Percentiles rank a stretch among this genome's conserved stretches.
Conservation (phyloP, 1,140 invertebrate species). For the Orius laevigatus region DNA sequence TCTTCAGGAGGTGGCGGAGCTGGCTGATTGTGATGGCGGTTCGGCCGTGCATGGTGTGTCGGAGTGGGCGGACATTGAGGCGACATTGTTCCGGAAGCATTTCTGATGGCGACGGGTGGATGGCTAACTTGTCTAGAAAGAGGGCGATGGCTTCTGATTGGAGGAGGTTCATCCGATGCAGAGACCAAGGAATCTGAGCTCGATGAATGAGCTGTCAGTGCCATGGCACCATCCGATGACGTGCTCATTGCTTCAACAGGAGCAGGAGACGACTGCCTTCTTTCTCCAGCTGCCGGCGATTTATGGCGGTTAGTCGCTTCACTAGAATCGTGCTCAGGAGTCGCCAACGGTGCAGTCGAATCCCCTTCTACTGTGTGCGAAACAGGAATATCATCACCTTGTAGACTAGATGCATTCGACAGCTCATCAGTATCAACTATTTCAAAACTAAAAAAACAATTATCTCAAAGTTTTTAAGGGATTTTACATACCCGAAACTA, state of each 20-base stretch:
- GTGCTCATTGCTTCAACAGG: conserved; percentile 1
- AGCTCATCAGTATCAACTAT: conserved; percentile 58
- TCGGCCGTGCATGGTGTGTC: conserved; percentile 49
- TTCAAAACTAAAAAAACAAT: conserved; percentile 33
- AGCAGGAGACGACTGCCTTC: no score
- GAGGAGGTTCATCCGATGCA: conserved; percentile 19
- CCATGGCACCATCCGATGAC: not conserved
- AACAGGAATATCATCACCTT: conserved; percentile 12
- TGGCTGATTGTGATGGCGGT: conserved; percentile 21
- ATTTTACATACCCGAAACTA: conserved; percentile 37
- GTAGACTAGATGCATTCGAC: conserved; percentile 16
- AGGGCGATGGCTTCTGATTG: conserved; percentile 38
- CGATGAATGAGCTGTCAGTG: conserved; percentile 7
- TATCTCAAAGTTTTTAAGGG: no score
- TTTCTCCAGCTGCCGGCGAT: not conserved
- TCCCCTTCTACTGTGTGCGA: conserved; percentile 1
- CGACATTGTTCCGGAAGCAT: conserved; percentile 26
- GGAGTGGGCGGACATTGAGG: conserved; percentile 61
- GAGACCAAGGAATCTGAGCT: conserved; percentile 14
- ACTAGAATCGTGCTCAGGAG: conserved; percentile 40
- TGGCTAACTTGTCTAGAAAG: conserved; percentile 32
- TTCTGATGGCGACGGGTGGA: conserved; percentile 14
- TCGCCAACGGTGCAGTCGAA: conserved; percentile 35
- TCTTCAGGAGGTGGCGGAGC: conserved; percentile 17
- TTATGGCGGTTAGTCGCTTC: not conserved